Conservation (phyloP, 2,888 invertebrate species). For the Hybos culiciformis region DNA sequence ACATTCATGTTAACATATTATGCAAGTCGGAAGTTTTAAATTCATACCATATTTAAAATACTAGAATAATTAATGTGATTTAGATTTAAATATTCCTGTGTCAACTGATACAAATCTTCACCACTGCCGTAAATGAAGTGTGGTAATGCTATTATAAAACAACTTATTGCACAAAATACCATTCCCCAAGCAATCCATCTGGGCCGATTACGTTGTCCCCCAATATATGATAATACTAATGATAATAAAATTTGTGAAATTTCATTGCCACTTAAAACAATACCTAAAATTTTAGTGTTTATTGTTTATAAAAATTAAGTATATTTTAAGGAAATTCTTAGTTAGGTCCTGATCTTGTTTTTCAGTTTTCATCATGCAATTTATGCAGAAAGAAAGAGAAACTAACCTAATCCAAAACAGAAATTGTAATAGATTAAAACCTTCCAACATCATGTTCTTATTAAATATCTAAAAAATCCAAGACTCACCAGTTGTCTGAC, state of each 20-base stretch:
- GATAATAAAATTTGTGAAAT: slow-evolving; percentile 52
- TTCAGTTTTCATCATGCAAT: no score
- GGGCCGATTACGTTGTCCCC: slow-evolving; percentile 52
- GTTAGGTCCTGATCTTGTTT: no score
- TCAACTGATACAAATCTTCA: slow-evolving; percentile 30
- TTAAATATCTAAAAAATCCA: no score
- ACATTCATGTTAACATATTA: no score
- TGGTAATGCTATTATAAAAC: slow-evolving; percentile 45
- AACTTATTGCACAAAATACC: slow-evolving; percentile 44
- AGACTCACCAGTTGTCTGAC: slow-evolving; percentile 51
- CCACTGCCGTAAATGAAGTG: slow-evolving; percentile 50
- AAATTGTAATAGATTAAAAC: no score
- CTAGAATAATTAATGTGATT: no score
- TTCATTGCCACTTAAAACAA: slow-evolving; percentile 54
- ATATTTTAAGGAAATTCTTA: no score
- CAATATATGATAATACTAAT: slow-evolving; percentile 46
- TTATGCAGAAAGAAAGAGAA: no score
- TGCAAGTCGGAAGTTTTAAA: no score
- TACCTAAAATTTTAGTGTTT: slow-evolving; percentile 35
- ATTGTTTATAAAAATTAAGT: background rate
- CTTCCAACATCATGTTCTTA: no score
- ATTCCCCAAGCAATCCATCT: slow-evolving; percentile 53
- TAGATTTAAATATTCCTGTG: slow-evolving; percentile 31
- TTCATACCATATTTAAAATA: no score
- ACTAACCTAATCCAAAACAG: no score